These are phyloP conservation scores for Tamias sibiricus DNA, from an alignment of 2,113 vertebrate species.

Conservation along the genomic window DNA sequence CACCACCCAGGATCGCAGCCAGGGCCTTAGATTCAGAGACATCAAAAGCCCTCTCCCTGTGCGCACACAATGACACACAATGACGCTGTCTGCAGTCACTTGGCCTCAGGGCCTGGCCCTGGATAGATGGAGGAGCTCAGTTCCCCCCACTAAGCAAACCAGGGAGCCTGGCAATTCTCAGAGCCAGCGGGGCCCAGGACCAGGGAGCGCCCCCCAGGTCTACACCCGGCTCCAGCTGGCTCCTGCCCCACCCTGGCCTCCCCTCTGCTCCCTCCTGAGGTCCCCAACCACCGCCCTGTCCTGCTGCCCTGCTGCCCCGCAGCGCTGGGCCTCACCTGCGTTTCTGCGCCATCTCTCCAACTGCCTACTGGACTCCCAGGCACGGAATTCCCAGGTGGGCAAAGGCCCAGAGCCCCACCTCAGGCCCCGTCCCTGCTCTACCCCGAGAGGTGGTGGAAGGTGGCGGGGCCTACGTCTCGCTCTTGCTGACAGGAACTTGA, in stretches of 20 bases:
- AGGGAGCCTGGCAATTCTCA: rapidly evolving
- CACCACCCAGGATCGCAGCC: rapidly evolving
- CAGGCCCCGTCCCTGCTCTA: rapidly evolving
- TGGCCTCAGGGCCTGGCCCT: not conserved
- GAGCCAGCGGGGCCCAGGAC: rapidly evolving
- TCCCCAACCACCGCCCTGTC: rapidly evolving
- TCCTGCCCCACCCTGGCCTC: rapidly evolving
- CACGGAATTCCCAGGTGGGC: not conserved
- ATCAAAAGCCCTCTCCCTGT: not conserved
- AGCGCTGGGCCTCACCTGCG: conserved; percentile 19
- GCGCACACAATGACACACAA: not conserved
- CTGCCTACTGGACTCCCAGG: conserved; percentile 64
- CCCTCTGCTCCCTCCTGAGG: too few species aligned
- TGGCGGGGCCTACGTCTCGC: rapidly evolving
- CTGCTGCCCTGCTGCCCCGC: rapidly evolving
- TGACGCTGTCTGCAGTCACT: not conserved
- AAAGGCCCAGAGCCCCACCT: not conserved
- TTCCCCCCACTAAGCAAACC: not conserved
- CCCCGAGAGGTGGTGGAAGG: not conserved
- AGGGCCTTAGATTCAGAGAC: not conserved
- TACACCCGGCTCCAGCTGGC: too few species aligned
- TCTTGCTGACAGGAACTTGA: not conserved
- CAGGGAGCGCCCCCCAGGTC: not conserved
- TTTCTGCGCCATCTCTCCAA: conserved; percentile 63
- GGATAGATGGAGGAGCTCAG: rapidly evolving